These are phyloP conservation scores for Homalodisca vitripennis DNA, from an alignment of 1,140 invertebrate genomes.

Conservation along the genomic window DNA sequence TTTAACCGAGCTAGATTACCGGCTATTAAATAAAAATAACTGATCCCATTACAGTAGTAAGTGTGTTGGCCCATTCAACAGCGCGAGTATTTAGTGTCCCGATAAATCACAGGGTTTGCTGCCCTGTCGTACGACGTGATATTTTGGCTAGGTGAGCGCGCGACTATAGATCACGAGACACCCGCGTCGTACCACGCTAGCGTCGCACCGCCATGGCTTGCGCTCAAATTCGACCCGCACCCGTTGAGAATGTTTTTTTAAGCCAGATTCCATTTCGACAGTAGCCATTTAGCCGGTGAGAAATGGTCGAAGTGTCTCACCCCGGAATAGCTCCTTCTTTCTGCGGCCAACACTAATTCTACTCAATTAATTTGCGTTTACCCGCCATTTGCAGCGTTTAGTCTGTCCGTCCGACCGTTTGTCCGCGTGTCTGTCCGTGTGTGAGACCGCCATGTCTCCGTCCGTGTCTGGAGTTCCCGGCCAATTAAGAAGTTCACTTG, in stretches of 20 bases:
- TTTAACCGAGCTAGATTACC: too few relatives aligned
- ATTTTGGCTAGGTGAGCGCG: background rate
- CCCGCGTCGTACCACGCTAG: too few relatives aligned
- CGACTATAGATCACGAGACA: too few relatives aligned
- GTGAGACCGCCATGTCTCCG: too few relatives aligned
- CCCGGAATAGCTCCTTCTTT: background rate
- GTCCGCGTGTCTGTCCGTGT: too few relatives aligned
- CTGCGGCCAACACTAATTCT: slow-evolving; percentile 4
- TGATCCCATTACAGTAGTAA: background rate
- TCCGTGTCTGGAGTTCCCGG: too few relatives aligned
- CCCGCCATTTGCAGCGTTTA: slow-evolving; percentile 14
- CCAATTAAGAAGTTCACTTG: too few relatives aligned
- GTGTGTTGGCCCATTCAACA: slow-evolving; percentile 7
- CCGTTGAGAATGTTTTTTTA: slow-evolving; percentile 20
- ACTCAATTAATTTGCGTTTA: slow-evolving; percentile 15
- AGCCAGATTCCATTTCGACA: slow-evolving; percentile 18
- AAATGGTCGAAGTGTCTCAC: background rate
- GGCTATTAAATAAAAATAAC: background rate
- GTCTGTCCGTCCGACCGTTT: background rate
- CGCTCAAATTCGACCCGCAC: background rate
- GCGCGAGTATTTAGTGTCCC: background rate
- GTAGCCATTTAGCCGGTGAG: slow-evolving; percentile 25
- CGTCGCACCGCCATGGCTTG: background rate
- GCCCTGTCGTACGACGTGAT: background rate
- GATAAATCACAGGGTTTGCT: background rate